Evolutionary conservation across 2,888 invertebrate species (phyloP).

Genomic region (Apamea sordens): DNA sequence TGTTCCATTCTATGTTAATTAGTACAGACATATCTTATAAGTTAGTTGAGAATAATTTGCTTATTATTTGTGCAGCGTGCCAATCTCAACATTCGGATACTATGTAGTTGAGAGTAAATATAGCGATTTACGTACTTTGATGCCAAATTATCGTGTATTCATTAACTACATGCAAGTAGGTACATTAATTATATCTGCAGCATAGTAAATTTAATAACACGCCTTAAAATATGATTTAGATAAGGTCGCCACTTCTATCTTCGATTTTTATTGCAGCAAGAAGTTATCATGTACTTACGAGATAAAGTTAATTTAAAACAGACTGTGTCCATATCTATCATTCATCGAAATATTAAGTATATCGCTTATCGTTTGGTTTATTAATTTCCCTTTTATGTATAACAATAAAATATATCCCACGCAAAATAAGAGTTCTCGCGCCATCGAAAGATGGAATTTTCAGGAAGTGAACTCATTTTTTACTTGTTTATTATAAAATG

Average conservation of each 20-base stretch:
- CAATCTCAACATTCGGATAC: constrained; percentile 39
- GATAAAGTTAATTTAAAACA: constrained; percentile 50
- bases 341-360: constrained; percentile 31
- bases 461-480: constrained; percentile 38
- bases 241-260: constrained; percentile 46
- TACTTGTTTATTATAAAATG: not conserved
- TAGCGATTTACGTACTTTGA: constrained; percentile 39
- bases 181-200: constrained; percentile 30
- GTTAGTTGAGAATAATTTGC: constrained; percentile 33
- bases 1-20: constrained; percentile 30
- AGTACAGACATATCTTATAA: constrained; percentile 4
- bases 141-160: constrained; percentile 32
- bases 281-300: constrained; percentile 45
- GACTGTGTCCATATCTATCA: constrained; percentile 36
- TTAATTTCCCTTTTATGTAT: constrained; percentile 28
- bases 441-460: constrained; percentile 6
- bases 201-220: constrained; percentile 23
- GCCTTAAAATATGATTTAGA: constrained; percentile 54
- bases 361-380: constrained; percentile 18
- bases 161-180: constrained; percentile 31
- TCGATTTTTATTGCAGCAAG: constrained; percentile 47
- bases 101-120: constrained; percentile 32
- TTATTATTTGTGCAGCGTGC: constrained; percentile 49
- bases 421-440: not conserved
- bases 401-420: constrained; percentile 19